Evolutionary conservation across 2,888 invertebrate species (phyloP).

Genomic region (Leptothorax acervorum): DNA sequence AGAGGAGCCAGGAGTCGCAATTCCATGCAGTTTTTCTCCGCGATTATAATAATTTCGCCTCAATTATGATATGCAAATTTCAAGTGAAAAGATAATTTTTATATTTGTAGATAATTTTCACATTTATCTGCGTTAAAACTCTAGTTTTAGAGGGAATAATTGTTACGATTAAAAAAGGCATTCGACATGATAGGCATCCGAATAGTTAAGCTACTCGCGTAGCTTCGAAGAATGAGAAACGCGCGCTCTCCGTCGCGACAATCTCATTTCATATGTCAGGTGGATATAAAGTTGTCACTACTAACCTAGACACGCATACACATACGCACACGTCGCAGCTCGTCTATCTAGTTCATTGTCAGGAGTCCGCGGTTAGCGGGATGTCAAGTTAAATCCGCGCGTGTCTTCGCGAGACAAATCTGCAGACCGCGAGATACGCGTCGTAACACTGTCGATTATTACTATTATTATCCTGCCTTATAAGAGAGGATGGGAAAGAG

Average conservation of each 20-base stretch:
- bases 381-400: background rate
- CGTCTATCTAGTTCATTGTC: constrained; percentile 83
- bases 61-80: background rate
- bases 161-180: background rate
- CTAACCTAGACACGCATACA: constrained; percentile 79
- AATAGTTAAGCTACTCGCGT: constrained; percentile 13
- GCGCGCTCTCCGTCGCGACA: constrained; percentile 70
- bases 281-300: constrained; percentile 79
- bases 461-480: background rate
- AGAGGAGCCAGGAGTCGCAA: background rate
- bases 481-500: background rate
- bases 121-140: background rate
- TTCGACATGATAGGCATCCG: background rate
- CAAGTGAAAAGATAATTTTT: background rate
- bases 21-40: background rate
- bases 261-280: constrained; percentile 76
- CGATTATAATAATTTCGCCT: background rate
- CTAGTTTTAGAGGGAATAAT: background rate
- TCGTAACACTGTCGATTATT: background rate
- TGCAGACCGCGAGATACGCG: constrained; percentile 20
- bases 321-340: constrained; percentile 67
- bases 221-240: constrained; percentile 65
- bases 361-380: constrained; percentile 65
- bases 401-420: background rate
- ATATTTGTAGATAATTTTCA: background rate